Percentiles rank a stretch among this genome's conserved stretches.
Conservation (phyloP, 1,140 invertebrate species). For the Orussus abietinus region DNA sequence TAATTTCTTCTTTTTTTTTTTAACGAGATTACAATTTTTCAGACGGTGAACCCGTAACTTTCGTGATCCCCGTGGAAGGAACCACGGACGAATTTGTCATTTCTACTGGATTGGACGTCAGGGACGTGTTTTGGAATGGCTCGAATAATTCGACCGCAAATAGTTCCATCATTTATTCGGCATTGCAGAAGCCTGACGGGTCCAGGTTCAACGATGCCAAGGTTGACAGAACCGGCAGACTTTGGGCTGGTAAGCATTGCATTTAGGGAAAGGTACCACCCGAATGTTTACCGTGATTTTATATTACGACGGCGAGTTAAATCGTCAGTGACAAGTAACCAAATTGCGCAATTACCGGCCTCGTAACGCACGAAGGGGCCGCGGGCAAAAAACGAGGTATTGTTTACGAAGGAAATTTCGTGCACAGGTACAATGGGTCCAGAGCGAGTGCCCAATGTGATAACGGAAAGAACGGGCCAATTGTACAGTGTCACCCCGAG, state of each 20-base stretch:
- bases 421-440: conserved; percentile 67
- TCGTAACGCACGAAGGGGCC: too few relatives aligned
- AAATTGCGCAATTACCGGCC: background rate
- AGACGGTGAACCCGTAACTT: conserved; percentile 50
- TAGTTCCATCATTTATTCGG: conserved; percentile 11
- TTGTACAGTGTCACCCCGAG: conserved; percentile 56
- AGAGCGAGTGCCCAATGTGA: conserved; percentile 50
- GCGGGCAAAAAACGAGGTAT: background rate
- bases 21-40: too few relatives aligned
- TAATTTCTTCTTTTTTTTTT: too few relatives aligned
- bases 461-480: conserved; percentile 55
- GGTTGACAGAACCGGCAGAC: background rate
- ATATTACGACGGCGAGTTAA: too few relatives aligned
- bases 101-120: conserved; percentile 10
- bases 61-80: conserved; percentile 6
- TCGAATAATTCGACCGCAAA: conserved; percentile 3
- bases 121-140: conserved; percentile 10
- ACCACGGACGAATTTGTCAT: conserved; percentile 8
- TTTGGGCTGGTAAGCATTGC: conserved; percentile 11
- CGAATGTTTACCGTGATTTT: too few relatives aligned
- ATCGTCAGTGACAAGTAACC: too few relatives aligned
- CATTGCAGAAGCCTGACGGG: conserved; percentile 3
- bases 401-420: conserved; percentile 7
- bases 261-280: too few relatives aligned
- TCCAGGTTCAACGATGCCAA: conserved; percentile 12